phyloP scores from a whole-genome alignment of 2,113 vertebrate species.

The Amazona guildingii region DNA sequence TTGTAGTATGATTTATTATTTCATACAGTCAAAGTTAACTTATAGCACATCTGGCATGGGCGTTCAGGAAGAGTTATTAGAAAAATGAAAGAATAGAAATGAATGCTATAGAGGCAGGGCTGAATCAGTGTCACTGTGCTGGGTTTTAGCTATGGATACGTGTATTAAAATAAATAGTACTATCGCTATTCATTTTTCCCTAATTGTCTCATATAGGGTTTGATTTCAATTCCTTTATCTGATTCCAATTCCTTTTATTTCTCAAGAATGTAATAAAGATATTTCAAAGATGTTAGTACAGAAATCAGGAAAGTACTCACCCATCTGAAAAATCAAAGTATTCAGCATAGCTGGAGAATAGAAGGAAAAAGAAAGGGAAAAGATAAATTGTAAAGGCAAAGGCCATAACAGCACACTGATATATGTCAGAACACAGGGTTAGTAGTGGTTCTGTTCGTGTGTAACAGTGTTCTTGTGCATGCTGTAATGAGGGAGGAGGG shows the following conservation, averaged over 20 bases:
- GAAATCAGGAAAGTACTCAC: not conserved
- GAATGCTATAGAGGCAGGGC: not conserved
- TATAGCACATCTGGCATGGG: not conserved
- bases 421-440: accelerated
- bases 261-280: not conserved
- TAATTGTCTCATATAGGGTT: not conserved
- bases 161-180: not conserved
- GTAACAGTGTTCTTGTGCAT: not conserved
- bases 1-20: not conserved
- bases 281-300: not conserved
- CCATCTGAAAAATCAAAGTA: not conserved
- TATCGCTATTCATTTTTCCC: not conserved
- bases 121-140: not conserved
- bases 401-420: accelerated
- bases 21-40: not conserved
- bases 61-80: not conserved
- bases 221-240: not conserved
- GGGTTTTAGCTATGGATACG: not conserved
- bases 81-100: not conserved
- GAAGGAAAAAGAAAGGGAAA: not conserved
- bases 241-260: not conserved
- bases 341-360: not conserved
- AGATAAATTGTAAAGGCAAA: not conserved
- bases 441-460: not conserved
- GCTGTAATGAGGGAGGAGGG: not conserved